A percentile compares a stretch with the other conserved stretches of the same genome.
Conservation (phyloP, 2,113 vertebrate species). For the Osmerus mordax region DNA sequence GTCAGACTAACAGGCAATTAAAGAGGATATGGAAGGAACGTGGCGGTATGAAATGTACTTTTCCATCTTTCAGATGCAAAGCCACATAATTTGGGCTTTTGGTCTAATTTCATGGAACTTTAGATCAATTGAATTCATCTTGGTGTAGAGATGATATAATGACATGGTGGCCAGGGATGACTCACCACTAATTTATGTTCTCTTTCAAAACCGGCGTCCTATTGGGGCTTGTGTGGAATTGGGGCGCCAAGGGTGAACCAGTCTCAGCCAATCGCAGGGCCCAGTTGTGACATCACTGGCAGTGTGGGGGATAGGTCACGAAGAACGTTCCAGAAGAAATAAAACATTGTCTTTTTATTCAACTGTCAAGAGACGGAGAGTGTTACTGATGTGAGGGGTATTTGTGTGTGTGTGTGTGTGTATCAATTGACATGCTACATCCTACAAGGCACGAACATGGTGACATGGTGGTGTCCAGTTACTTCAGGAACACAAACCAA, state of each 20-base stretch:
- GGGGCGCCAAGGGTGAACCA: constrained; percentile 45
- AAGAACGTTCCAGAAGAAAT: constrained; percentile 57
- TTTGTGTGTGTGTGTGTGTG: constrained; percentile 34
- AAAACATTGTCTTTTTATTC: constrained; percentile 45
- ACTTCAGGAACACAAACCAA: constrained; percentile 44
- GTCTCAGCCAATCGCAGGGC: constrained; percentile 49
- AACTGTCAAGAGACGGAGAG: constrained; percentile 43
- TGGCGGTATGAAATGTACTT: constrained; percentile 38
- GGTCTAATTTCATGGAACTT: constrained; percentile 68
- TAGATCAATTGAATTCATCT: constrained; percentile 66
- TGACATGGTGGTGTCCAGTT: constrained; percentile 36
- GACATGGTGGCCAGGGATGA: constrained; percentile 64
- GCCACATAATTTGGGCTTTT: constrained; percentile 53
- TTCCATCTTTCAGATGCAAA: constrained; percentile 47
- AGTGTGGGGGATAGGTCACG: constrained; percentile 54
- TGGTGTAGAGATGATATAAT: constrained; percentile 68
- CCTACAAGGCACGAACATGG: constrained; percentile 50
- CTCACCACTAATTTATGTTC: constrained; percentile 73
- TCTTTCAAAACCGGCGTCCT: constrained; percentile 57
- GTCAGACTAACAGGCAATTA: background rate
- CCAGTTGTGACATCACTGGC: constrained; percentile 60
- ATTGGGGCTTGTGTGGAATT: constrained; percentile 48
- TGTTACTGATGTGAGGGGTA: constrained; percentile 37
- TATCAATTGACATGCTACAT: constrained; percentile 27
- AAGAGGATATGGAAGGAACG: constrained; percentile 31